Conservation (phyloP, 2,113 vertebrate genomes). For the Bujurquina vittata region DNA sequence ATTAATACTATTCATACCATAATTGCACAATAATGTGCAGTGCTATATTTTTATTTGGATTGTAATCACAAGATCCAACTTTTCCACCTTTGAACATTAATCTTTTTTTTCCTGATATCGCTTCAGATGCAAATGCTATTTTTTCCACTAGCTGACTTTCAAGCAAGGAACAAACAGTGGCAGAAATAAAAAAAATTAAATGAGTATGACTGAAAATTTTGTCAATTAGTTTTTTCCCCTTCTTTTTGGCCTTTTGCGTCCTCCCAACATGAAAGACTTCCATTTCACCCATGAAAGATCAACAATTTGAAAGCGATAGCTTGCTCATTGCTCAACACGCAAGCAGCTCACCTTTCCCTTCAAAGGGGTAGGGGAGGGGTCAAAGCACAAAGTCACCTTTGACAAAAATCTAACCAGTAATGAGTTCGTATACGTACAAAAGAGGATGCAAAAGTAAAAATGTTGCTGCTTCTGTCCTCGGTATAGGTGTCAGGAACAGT, state of each 20-base stretch:
- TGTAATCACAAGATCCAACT: constrained; percentile 11
- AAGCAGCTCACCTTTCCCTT: constrained; percentile 67
- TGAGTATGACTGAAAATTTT: constrained; percentile 19
- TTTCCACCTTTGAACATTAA: constrained; percentile 49
- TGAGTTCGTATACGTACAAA: constrained; percentile 28
- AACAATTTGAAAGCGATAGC: constrained; percentile 63
- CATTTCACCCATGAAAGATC: constrained; percentile 71
- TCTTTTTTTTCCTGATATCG: constrained; percentile 28
- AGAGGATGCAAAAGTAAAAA: neutral
- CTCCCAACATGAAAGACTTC: constrained; percentile 66
- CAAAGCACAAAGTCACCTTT: constrained; percentile 57
- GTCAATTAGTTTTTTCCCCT: constrained; percentile 18
- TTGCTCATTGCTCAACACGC: constrained; percentile 47
- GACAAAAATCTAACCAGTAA: constrained; percentile 56
- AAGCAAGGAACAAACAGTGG: constrained; percentile 9
- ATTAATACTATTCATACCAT: neutral
- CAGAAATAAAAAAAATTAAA: constrained; percentile 37
- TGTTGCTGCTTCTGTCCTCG: neutral
- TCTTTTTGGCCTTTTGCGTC: constrained; percentile 55
- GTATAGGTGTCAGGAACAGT: neutral
- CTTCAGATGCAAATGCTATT: constrained; percentile 57
- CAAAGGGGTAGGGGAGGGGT: constrained; percentile 53
- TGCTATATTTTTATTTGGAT: constrained; percentile 23
- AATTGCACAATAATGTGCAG: constrained; percentile 14
- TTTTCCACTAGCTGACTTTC: constrained; percentile 39